These are phyloP conservation scores for Fratercula arctica DNA, from an alignment of 2,797 vertebrate species.

Conservation along the genomic window DNA sequence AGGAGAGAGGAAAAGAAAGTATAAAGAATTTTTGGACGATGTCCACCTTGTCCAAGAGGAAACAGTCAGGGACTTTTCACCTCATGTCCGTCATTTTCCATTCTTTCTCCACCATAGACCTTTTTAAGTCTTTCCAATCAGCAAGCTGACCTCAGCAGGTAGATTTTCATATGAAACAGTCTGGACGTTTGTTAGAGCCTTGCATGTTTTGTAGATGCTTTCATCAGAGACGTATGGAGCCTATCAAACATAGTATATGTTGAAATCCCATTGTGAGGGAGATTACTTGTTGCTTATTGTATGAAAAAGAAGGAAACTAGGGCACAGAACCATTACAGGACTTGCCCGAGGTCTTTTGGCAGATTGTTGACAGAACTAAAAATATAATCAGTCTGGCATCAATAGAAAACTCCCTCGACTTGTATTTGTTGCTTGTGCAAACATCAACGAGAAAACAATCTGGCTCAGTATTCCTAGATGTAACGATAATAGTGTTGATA, in stretches of 20 bases:
- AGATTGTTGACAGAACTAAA: slow-evolving; percentile 29
- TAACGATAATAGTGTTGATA: slow-evolving; percentile 10
- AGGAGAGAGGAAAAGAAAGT: slow-evolving; percentile 57
- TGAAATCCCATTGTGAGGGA: neutral
- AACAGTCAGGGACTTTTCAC: slow-evolving; percentile 14
- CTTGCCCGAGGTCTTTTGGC: neutral
- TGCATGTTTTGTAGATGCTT: neutral
- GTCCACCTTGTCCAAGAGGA: slow-evolving; percentile 39
- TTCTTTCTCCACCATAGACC: neutral
- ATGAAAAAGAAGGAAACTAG: neutral
- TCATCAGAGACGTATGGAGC: neutral
- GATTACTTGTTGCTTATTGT: neutral
- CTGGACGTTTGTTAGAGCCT: neutral
- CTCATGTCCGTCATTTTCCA: neutral
- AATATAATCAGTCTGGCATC: neutral
- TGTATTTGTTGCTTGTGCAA: slow-evolving; percentile 29
- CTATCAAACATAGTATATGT: neutral
- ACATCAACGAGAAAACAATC: neutral
- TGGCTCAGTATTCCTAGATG: neutral
- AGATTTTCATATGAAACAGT: neutral
- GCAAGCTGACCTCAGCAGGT: neutral
- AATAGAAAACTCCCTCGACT: slow-evolving; percentile 34
- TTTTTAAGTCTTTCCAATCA: neutral
- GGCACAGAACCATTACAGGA: slow-evolving; percentile 8
- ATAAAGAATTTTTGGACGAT: slow-evolving; percentile 35